Evolutionary conservation across 2,113 vertebrate species (phyloP).

Genomic region (Platanista minor): DNA sequence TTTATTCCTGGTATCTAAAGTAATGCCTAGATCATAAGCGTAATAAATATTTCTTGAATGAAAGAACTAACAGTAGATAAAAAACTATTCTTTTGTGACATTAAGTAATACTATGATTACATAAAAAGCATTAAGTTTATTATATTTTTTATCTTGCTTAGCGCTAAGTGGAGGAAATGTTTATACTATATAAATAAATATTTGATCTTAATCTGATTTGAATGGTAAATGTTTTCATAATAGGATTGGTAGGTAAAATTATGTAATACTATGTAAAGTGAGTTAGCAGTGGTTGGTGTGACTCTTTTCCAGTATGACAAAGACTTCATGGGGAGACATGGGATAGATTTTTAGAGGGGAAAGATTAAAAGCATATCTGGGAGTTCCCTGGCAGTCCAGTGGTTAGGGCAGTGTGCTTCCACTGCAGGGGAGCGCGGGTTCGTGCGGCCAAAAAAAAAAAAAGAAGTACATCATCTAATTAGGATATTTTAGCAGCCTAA

Average conservation of each 20-base stretch:
- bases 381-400: not conserved
- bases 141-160: constrained; percentile 15
- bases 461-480: not conserved
- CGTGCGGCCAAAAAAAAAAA: too few species aligned
- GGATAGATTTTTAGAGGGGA: constrained; percentile 14
- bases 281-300: constrained; percentile 14
- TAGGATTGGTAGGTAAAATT: constrained; percentile 4
- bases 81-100: not conserved
- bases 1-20: not conserved
- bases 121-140: not conserved
- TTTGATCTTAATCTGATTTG: constrained; percentile 33
- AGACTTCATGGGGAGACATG: not conserved
- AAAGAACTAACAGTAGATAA: not conserved
- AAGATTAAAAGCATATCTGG: constrained; percentile 1
- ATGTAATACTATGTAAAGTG: not conserved
- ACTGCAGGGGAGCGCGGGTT: not conserved
- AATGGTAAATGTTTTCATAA: constrained; percentile 26
- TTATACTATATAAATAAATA: constrained; percentile 9
- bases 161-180: constrained; percentile 7
- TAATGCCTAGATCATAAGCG: not conserved
- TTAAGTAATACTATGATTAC: not conserved
- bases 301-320: constrained; percentile 18
- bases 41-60: constrained; percentile 33
- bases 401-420: not conserved
- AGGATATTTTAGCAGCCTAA: constrained; percentile 17